A percentile compares a stretch with the other conserved stretches of the same genome.
These are phyloP conservation scores for Perodicticus potto DNA, from an alignment of 2,797 vertebrate genomes.

Conservation along the genomic window DNA sequence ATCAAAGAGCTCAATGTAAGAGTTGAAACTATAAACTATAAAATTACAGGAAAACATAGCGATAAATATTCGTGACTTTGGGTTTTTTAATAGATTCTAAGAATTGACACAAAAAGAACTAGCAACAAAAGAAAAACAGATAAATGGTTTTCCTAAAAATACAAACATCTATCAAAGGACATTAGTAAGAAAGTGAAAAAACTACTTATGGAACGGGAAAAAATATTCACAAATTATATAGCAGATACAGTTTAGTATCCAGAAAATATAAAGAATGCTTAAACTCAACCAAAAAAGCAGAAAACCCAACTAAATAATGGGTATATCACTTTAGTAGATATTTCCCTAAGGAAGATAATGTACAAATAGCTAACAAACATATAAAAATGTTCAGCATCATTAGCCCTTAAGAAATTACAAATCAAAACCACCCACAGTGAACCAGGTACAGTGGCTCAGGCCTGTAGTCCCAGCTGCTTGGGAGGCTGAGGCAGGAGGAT, in stretches of 20 bases:
- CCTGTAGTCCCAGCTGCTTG: neutral
- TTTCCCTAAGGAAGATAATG: neutral
- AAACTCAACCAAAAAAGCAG: conserved; percentile 26
- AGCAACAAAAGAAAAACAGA: neutral
- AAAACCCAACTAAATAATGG: neutral
- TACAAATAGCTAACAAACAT: neutral
- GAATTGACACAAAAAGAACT: neutral
- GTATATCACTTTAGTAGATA: neutral
- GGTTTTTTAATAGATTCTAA: neutral
- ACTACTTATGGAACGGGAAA: neutral
- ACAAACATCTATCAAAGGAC: neutral
- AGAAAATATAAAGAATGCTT: neutral
- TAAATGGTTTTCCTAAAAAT: conserved; percentile 15
- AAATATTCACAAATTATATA: neutral
- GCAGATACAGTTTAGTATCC: neutral
- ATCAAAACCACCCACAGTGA: neutral
- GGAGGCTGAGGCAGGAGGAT: neutral
- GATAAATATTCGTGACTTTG: neutral
- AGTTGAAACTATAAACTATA: neutral
- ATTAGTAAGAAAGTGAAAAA: conserved; percentile 26
- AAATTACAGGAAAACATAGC: neutral
- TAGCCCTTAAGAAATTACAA: neutral
- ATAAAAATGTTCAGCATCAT: neutral
- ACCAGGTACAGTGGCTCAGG: no score
- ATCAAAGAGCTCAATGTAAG: conserved; percentile 4